Evolutionary conservation across 2,888 invertebrate species (phyloP).

Genomic region (Enoplolaimus lenunculus): DNA sequence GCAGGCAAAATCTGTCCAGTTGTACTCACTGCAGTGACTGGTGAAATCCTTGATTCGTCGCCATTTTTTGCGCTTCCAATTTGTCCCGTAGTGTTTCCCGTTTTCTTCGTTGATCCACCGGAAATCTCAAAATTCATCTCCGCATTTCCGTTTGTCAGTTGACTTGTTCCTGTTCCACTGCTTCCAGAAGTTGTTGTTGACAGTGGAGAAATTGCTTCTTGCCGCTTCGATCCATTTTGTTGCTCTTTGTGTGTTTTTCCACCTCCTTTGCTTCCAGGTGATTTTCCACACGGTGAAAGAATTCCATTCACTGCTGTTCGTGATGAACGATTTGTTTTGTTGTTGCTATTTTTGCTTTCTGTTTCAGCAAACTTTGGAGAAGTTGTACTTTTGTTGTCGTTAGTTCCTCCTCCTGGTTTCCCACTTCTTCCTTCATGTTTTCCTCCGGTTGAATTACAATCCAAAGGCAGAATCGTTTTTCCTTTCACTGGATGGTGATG

Average conservation of each 20-base stretch:
- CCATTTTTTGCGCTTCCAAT: too few species aligned
- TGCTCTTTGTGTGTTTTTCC: too few species aligned
- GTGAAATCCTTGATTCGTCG: not conserved
- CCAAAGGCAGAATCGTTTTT: slow-evolving; percentile 10
- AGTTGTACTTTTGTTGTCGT: not conserved
- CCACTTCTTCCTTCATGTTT: too few species aligned
- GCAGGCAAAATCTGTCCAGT: slow-evolving; percentile 9
- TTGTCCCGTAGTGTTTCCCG: not conserved
- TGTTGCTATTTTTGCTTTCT: not conserved
- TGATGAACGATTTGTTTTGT: slow-evolving; percentile 4
- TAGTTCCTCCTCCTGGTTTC: not conserved
- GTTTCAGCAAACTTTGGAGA: not conserved
- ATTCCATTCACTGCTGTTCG: slow-evolving; percentile 46
- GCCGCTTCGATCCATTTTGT: too few species aligned
- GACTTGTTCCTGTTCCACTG: not conserved
- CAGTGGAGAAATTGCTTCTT: not conserved
- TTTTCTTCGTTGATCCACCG: not conserved
- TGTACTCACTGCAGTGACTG: not conserved
- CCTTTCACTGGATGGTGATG: slow-evolving; percentile 41
- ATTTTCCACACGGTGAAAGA: not conserved
- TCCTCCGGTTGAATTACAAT: slow-evolving; percentile 43
- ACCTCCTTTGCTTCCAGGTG: too few species aligned
- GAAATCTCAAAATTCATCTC: not conserved
- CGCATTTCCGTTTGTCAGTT: not conserved
- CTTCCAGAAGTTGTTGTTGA: not conserved